Base-by-base conservation (phyloP, 2,888 invertebrate genomes). In the Tachina fera region DNA sequence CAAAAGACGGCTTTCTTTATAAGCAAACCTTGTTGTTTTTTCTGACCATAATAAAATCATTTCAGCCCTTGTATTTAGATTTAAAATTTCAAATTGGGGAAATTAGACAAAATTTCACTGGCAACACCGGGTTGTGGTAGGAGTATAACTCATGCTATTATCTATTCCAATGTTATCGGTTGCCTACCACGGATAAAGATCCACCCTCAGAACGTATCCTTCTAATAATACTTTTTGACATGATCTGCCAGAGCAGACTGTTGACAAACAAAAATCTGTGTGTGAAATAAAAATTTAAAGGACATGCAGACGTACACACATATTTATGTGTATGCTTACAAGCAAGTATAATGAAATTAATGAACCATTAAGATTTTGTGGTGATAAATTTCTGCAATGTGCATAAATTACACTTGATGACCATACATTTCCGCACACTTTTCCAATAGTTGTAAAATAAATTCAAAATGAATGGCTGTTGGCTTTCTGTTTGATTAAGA, bases 351-450 rank as follows among this genome's bases (percentile, higher is more conserved):
- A 91, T 91, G 91, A 90, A 91, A 91, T 91, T 91, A 91, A 91
- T 91, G 92, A 91, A 91, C 91, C 91, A 91, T 91, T 91, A 91
- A 91, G 91, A 91, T 91, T 91, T 90, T 89, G 86, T 83, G 89
- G 80, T 89, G 88, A 91, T 91, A 91, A 90, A 91, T 91, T 90
- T 89, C 88, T 88, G 89, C 88, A 90, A 88, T 88, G 84, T 87
- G 89, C 90, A 91, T 91, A 91, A 90, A 91, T 91, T 90, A 90
- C 88, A 89, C 87, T 89, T 85, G 82, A 85, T 85, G 82, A 75
- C 85, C 78, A 60, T 45, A 82, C 78, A 85, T 85, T 85, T 85
- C 85, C 82, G 75, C 63, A 77, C 76, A 75, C 76, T 84, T 80
- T 80, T 65, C 61, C 58, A 84, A 84, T 76, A 84, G 71, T 80